Percentiles rank a stretch among this genome's conserved stretches.
These are phyloP conservation scores for Saturnia japonica DNA, from an alignment of 2,888 invertebrate species.

Conservation along the genomic window DNA sequence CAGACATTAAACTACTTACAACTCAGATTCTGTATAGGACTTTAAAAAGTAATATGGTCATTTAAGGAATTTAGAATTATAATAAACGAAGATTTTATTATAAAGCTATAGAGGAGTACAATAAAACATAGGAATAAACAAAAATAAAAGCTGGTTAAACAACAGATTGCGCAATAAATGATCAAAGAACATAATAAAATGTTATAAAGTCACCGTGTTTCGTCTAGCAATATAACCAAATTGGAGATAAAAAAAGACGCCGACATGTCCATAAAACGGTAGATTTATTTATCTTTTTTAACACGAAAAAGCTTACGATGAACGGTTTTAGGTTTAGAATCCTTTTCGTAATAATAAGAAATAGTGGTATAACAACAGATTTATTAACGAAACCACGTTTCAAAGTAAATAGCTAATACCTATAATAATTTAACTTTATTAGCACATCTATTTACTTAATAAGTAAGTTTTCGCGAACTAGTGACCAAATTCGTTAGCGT, in stretches of 20 bases:
- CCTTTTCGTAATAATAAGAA: neutral
- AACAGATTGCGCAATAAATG: constrained; percentile 32
- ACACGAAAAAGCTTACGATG: constrained; percentile 29
- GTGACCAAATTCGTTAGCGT: constrained; percentile 13
- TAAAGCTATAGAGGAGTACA: neutral
- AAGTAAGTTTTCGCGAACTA: constrained; percentile 15
- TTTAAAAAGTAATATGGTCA: constrained; percentile 4
- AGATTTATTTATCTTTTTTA: constrained; percentile 49
- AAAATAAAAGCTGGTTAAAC: constrained; percentile 27
- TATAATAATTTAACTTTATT: constrained; percentile 1
- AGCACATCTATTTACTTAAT: constrained; percentile 1
- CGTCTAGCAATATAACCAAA: constrained; percentile 42
- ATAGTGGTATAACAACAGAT: neutral
- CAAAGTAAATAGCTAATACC: neutral
- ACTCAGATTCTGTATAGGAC: neutral
- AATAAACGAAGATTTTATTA: constrained; percentile 5
- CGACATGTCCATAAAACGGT: constrained; percentile 39
- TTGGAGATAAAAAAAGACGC: constrained; percentile 46
- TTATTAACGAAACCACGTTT: neutral
- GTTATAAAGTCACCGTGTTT: constrained; percentile 34
- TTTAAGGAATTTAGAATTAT: neutral
- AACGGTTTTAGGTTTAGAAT: neutral
- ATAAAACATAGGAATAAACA: constrained; percentile 5
- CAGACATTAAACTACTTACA: neutral
- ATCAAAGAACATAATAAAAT: constrained; percentile 26